phyloP scores from a whole-genome alignment of 1,140 invertebrate species.

The Macrocentrus cingulum region DNA sequence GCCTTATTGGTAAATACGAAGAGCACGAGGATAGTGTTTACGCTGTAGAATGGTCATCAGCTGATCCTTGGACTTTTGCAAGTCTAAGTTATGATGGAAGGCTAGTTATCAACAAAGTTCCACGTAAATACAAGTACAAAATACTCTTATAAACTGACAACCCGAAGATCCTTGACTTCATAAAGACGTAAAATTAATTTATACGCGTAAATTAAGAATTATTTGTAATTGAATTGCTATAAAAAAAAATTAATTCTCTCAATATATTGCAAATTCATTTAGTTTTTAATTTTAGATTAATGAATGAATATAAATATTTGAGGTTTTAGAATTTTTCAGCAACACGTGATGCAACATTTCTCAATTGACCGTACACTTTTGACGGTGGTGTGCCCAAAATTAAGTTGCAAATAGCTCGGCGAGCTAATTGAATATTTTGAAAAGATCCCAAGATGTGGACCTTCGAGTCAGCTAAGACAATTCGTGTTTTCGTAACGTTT shows the following conservation, averaged over 20 bases:
- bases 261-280: not conserved
- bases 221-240: no score
- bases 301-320: slow-evolving; percentile 20
- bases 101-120: slow-evolving; percentile 89
- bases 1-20: slow-evolving; percentile 85
- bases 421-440: slow-evolving; percentile 94
- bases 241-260: not conserved
- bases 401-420: slow-evolving; percentile 95
- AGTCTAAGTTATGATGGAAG: slow-evolving; percentile 95
- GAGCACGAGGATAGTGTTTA: slow-evolving; percentile 99
- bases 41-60: slow-evolving; percentile 93
- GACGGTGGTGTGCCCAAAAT: slow-evolving; percentile 95
- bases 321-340: slow-evolving; percentile 76
- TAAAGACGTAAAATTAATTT: no score
- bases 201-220: no score
- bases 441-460: slow-evolving; percentile 97
- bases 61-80: slow-evolving; percentile 98
- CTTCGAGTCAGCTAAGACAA: slow-evolving; percentile 94
- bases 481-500: slow-evolving; percentile 98
- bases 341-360: slow-evolving; percentile 78
- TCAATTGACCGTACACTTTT: slow-evolving; percentile 93
- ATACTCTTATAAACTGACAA: slow-evolving; percentile 78
- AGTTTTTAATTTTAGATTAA: no score
- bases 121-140: slow-evolving; percentile 89
- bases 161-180: no score